phyloP scores from a whole-genome alignment of 2,888 invertebrate genomes.

The Drosophila suboccidentalis region DNA sequence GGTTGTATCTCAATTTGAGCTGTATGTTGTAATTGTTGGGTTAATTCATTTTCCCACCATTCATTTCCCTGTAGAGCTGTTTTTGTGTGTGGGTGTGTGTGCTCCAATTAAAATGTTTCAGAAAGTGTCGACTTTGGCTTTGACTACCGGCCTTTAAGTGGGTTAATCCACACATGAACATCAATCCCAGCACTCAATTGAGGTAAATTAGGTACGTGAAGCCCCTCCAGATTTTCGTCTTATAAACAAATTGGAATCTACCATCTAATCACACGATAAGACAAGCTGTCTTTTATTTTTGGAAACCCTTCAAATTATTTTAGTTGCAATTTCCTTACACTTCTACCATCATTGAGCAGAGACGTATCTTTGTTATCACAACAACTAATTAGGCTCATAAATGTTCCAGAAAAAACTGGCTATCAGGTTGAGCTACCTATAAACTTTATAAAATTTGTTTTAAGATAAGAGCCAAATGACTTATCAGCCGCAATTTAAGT shows the following conservation, averaged over 20 bases:
- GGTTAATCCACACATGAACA: constrained; percentile 54
- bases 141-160: constrained; percentile 59
- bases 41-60: constrained; percentile 49
- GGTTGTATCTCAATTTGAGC: constrained; percentile 35
- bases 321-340: constrained; percentile 2
- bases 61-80: constrained; percentile 14
- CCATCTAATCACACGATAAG: constrained; percentile 10
- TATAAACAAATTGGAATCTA: not conserved
- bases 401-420: constrained; percentile 44
- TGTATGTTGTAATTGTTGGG: constrained; percentile 29
- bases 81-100: constrained; percentile 19
- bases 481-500: constrained; percentile 24
- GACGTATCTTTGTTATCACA: constrained; percentile 40
- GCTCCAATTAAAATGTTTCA: constrained; percentile 60
- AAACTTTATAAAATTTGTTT: constrained; percentile 37
- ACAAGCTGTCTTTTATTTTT: constrained; percentile 10
- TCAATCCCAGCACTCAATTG: constrained; percentile 59
- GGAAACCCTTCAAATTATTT: constrained; percentile 17
- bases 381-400: constrained; percentile 31
- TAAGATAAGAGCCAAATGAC: constrained; percentile 36
- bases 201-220: constrained; percentile 41
- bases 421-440: constrained; percentile 42
- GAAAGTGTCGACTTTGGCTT: constrained; percentile 50
- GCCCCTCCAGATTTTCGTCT: constrained; percentile 11
- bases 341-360: not conserved